Evolutionary conservation across 2,797 vertebrate species (phyloP), one percentile per base, ranked within the genome.

Genomic region (Tinamus major): DNA sequence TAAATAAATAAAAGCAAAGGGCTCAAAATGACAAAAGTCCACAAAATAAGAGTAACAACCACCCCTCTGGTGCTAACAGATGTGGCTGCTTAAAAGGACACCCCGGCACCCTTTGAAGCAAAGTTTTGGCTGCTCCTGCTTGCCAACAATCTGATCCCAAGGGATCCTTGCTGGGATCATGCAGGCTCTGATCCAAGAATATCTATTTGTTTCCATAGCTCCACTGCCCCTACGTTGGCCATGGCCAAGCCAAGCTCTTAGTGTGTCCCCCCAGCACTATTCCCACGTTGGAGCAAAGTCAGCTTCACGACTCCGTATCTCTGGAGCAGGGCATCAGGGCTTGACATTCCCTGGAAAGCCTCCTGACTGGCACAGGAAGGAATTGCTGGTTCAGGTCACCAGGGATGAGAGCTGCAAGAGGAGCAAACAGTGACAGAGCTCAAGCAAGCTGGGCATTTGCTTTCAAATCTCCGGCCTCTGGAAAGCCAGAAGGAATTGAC

Each of bases 161-260:
- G 29, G n/a, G 11, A 82, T 41, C 41, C 46, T 58, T 84, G 19
- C 49, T 7, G 44, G 39, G 56, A 59, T 53, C 49, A 35, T 4
- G 10, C 1, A 0, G 0, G 31, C 31, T 77, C 48, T 74, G 37
- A 58, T 58, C 26, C 70, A 72, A 35, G 59, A 9, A 27, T 27
- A 69, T 68, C 44, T 61, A 55, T 59, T 78, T 35, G 24, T 55
- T 72, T 41, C 7, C 27, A 13, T 69, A 78, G 65, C 51, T 56
- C 13, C 61, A 31, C 37, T 78, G 44, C 65, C 41, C 51, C 39
- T 0, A 0, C 17, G 19, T 29, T 0, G 1, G 20, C 29, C 44
- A 10, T 29, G 48, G 51, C 48, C 1, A 0, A 67, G 49, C 46
- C 42, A 82, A 44, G 63, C 81, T 83, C 75, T 82, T 63, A 53